Base-by-base conservation (phyloP, 2,797 vertebrate genomes). In the Spheniscus humboldti region DNA sequence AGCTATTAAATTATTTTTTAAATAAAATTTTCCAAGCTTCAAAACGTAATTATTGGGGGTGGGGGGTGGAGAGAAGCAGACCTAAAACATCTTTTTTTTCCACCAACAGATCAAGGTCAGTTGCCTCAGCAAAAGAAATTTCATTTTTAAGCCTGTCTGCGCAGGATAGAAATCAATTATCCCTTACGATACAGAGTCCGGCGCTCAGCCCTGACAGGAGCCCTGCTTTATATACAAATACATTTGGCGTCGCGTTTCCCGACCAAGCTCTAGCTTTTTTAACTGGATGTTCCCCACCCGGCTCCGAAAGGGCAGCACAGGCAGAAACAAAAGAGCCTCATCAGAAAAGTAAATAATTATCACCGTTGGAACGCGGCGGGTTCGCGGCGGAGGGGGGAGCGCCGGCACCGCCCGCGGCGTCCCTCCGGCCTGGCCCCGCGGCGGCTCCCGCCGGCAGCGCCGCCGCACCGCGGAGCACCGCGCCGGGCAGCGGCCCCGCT, bases 61-160 rank as follows among this genome's bases (percentile, higher is more conserved):
- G 3, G 8, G 28, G 33, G 18, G 25, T 14, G n/a, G n/a, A 13
- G 23, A 76, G 18, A 75, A 90, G 33, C 41, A 66, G 57, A 92
- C 71, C 62, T 66, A 84, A 92, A 91, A 14, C 20, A 56, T 78
- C 31, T 82, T 35, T 35, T 55, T 43, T 33, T 37, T 18, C 45
- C 43, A 78, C 69, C 48, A 94, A 56, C 71, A 78, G 67, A 96
- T 67, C 92, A 95, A 96, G 91, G 94, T 92, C 92, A 87, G 81
- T 93, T 94, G 86, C 78, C 77, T 79, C 80, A 60, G 94, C 39
- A 68, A 89, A 88, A 93, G 52, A 94, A 93, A 95, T 82, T 84
- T 94, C 63, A 93, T 95, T 96, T 97, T 80, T 85, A 96, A 96
- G 92, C 74, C 87, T 94, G 88, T 82, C 93, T 93, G 80, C 93